phyloP scores from a whole-genome alignment of 2,888 invertebrate genomes.

The Artemia sp. region DNA sequence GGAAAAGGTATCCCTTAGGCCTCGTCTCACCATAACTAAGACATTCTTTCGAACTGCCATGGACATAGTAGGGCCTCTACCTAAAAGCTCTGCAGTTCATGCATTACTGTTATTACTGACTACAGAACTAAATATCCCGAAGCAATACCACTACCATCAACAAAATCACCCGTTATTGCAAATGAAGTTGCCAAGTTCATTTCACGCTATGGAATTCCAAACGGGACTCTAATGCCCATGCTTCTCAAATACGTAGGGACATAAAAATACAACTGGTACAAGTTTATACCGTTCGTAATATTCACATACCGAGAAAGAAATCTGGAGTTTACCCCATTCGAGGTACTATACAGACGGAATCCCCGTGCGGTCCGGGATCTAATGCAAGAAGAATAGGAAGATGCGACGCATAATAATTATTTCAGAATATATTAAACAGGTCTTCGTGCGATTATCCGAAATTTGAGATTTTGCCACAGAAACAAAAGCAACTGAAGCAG shows the following conservation, averaged over 20 bases:
- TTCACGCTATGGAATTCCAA: background rate
- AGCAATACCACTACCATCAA: constrained; percentile 5
- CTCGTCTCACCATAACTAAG: background rate
- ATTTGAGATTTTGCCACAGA: constrained; percentile 19
- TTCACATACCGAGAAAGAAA: background rate
- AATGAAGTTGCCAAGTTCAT: too few species aligned
- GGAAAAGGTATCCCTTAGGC: constrained; percentile 17
- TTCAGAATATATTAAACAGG: constrained; percentile 23
- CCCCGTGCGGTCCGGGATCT: background rate
- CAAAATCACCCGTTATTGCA: background rate
- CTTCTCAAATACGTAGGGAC: constrained; percentile 11
- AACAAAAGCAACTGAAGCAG: constrained; percentile 3
- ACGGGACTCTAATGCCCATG: background rate
- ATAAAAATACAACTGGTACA: background rate
- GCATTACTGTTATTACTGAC: constrained; percentile 17
- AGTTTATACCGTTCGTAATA: background rate
- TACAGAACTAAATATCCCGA: constrained; percentile 16
- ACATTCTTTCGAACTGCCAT: constrained; percentile 15
- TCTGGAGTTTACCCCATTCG: constrained; percentile 1
- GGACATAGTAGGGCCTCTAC: constrained; percentile 20
- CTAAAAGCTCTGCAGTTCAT: background rate
- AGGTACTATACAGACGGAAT: background rate
- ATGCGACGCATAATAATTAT: background rate
- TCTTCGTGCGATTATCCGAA: constrained; percentile 21
- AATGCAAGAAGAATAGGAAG: background rate